Base-by-base conservation (phyloP, 2,797 vertebrate species). In the Myotis myotis region DNA sequence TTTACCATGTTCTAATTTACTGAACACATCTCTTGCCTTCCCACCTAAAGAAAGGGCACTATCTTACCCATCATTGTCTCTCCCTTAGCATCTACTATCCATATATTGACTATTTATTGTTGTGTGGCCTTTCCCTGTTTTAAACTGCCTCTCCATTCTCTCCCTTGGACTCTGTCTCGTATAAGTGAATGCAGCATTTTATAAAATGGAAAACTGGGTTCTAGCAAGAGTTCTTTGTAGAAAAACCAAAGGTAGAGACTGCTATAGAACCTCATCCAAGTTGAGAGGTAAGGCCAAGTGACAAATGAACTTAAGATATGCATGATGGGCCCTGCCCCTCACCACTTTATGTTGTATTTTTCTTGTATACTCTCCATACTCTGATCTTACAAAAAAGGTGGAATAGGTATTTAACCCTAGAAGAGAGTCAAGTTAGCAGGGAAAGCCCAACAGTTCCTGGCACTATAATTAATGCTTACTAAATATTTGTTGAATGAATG, bases 401-500 rank as follows among this genome's bases (percentile, higher is more conserved):
- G 62, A n/a, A 36, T 25, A 72, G 53, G 25, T 30, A 75, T 66
- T 17, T 87, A 64, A 80, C 55, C 15, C 8, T 15, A 36, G 30
- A 44, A 80, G 64, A 89, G 23, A 36, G 9, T 41, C 12, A 74
- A 47, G 11, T 64, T 33, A 83, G 5, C 70, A 86, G 11, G 10
- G 23, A 36, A 88, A 49, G 23, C 13, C 33, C 49, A 30, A 23
- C 0, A 2, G 17, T 47, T 22, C 19, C 36, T 89, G n/a, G n/a
- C 4, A 25, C 9, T 53, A 22, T 62, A 51, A 53, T 33, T 60
- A 19, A 19, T 57, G 33, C 10, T 91, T 66, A 36, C 5, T 83
- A 51, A 87, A 51, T 80, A 64, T 89, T 83, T 94, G 7, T 49
- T 93, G 22, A 68, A 41, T 41, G 51, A 86, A 53, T 57, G 22